Evolutionary conservation across 2,888 invertebrate species (phyloP).

Genomic region (Eudasyphora cyanicolor): DNA sequence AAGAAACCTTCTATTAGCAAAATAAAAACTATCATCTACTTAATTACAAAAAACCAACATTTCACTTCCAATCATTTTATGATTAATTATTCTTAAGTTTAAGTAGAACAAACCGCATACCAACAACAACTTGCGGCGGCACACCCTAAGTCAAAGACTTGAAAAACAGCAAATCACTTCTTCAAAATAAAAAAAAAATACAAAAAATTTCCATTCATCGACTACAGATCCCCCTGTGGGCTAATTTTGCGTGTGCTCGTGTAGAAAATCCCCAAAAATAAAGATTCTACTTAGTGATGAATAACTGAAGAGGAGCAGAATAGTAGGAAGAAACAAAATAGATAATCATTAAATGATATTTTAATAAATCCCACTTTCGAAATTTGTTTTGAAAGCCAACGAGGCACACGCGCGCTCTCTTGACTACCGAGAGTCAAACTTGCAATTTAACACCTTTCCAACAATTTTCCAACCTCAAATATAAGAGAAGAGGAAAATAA

Average conservation of each 20-base stretch:
- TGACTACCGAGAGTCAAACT: background rate
- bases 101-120: slow-evolving; percentile 10
- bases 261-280: background rate
- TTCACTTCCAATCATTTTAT: background rate
- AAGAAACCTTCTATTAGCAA: background rate
- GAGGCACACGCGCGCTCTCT: background rate
- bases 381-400: background rate
- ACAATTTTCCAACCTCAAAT: background rate
- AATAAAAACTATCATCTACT: background rate
- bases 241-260: background rate
- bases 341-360: slow-evolving; percentile 17
- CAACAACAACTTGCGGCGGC: too few species aligned
- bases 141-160: background rate
- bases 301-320: background rate
- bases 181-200: too few species aligned
- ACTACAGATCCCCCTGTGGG: background rate
- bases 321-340: background rate
- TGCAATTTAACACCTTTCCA: slow-evolving; percentile 31
- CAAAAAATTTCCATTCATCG: background rate
- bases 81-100: background rate
- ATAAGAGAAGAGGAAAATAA: too few species aligned
- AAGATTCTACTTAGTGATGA: slow-evolving; percentile 2
- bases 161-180: background rate
- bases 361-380: slow-evolving; percentile 16
- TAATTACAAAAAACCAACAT: background rate